Base-by-base conservation (phyloP, 2,888 invertebrate species). In the Meliscaeva auricollis region DNA sequence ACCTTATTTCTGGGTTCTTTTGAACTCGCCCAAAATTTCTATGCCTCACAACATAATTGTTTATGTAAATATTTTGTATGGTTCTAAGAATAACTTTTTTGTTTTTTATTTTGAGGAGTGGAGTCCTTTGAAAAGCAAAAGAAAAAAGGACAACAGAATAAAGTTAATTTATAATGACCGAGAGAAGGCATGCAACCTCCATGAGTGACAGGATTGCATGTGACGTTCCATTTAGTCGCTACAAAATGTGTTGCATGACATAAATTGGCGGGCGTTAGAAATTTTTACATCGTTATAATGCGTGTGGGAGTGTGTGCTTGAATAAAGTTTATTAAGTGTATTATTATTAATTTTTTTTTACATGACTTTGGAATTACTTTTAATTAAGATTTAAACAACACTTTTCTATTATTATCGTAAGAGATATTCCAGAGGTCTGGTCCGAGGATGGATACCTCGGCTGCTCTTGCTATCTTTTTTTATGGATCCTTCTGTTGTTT, bases 161-260 rank as follows among this genome's bases (percentile, higher is more conserved):
- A 9, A 6, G 11, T 11, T 22, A 22, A 38, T 22, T 72, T 35
- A 74, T 74, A 54, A 48, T 68, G 81, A 52, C 60, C 72, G 22
- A 73, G 26, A 73, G 15, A 52, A n/a, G 46, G 68, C 84, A 85
- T 80, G 84, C 80, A 46, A 80, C 20, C 35, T 8, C 6, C 35
- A 58, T 56, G 15, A 48, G 41, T 54, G 66, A 44, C 30, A 38
- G 26, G 41, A 17, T 85, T 77, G 85, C 85, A 85, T 85, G 85
- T 69, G 52, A 62, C 41, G 26, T 26, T 48, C 32, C 44, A 72
- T 76, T 85, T 81, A 72, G 85, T 81, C 68, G 69, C 26, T 13
- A 52, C 50, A 58, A 76, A 76, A 68, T 72, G 75, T 68, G 46
- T 84, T 76, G 84, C 80, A 81, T 85, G 85, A 69, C 56, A 46